Conservation (phyloP, 1,140 invertebrate genomes). For the Myzus persicae region DNA sequence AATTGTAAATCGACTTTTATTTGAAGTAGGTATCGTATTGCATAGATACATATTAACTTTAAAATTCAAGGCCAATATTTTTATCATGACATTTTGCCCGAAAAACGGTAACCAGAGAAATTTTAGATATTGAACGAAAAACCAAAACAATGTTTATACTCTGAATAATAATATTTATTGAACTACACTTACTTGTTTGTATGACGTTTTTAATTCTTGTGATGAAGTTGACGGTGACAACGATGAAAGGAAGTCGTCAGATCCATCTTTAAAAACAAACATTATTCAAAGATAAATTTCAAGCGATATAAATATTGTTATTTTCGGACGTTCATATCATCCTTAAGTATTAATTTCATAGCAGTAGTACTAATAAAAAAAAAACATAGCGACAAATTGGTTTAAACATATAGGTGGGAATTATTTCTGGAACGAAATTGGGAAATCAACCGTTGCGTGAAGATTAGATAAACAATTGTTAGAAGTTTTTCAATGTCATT, state of each 20-base stretch:
- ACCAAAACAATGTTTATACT: background rate
- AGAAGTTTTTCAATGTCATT: slow-evolving; percentile 12
- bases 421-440: slow-evolving; percentile 43
- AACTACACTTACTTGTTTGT: slow-evolving; percentile 46
- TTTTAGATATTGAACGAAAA: background rate
- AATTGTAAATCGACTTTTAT: background rate
- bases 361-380: background rate
- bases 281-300: background rate
- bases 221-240: slow-evolving; percentile 54
- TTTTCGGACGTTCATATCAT: background rate
- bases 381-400: background rate
- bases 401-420: background rate
- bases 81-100: background rate
- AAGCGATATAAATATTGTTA: background rate
- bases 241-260: slow-evolving; percentile 53
- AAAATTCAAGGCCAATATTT: background rate
- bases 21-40: background rate
- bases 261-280: slow-evolving; percentile 53
- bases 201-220: slow-evolving; percentile 42
- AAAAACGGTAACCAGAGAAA: background rate
- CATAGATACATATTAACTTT: background rate
- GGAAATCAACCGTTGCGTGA: slow-evolving; percentile 23
- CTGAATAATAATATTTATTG: background rate
- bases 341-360: background rate
- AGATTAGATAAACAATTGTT: slow-evolving; percentile 34